Evolutionary conservation across 1,140 invertebrate species (phyloP), one percentile per base, ranked within the genome.

Genomic region (Pseudomyrmex concolor): DNA sequence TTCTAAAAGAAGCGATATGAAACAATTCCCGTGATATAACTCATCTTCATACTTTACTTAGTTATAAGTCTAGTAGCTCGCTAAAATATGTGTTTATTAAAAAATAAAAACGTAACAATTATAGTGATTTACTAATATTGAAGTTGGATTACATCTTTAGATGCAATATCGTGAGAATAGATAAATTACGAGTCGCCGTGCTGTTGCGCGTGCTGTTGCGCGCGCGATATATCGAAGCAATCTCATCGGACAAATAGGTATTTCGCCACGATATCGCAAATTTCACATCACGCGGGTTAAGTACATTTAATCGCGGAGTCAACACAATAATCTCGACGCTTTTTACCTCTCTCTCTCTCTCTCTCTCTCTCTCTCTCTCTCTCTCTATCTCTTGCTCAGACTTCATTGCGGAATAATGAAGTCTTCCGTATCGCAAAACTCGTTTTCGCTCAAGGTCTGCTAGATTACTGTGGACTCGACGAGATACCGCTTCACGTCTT

Each of bases 401-500:
- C 76, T 80, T 19, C n/a, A 7, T 48, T 15, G 48, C 13, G 12
- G 4, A 22, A 62, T 22, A 48, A 55, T 64, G 17, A 48, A 34
- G 34, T 34, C 17, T 22, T 59, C 43, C 19, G 64, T 60, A 67
- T 70, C 43, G 15, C 43, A 9, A 60, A 59, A 70, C 19, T 70
- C 54, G 12, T 71, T 80, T 25, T 19, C 43, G 22, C 64, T 10
- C 64, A 7, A 48, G 50, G 12, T 57, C 45, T 17, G 60, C 10
- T 25, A 71, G 43, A 80, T 45, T 67, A 78, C 19, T 34, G 54
- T 34, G 43, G 5, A 9, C 64, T 48, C 43, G 64, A 45, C 43
- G 64, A 71, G 45, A 71, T 66, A 66, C 60, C 17, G 43, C 68
- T 80, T 80, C 71, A 70, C 45, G 66, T 70, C 10, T 34, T 51